phyloP scores from a whole-genome alignment of 2,888 invertebrate species.

The Thymelicus acteon region DNA sequence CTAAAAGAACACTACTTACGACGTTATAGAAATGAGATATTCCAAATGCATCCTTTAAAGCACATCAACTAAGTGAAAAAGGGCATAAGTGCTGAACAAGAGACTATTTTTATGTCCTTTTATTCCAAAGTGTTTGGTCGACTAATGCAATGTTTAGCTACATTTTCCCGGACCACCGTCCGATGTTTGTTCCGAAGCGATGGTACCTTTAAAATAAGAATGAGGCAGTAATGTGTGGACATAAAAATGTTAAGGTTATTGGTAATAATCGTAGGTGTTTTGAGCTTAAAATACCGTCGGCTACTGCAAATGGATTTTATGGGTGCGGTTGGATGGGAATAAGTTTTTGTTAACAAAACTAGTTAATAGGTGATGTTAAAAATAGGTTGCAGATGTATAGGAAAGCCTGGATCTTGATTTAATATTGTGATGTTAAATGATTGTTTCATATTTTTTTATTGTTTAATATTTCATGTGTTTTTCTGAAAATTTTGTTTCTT shows the following conservation, averaged over 20 bases:
- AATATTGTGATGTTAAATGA: no score
- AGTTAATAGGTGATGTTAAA: not conserved
- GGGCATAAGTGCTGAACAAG: slow-evolving; percentile 23
- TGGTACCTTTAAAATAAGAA: slow-evolving; percentile 65
- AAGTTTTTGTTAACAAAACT: not conserved
- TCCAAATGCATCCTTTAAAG: slow-evolving; percentile 31
- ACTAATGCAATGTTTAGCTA: slow-evolving; percentile 72
- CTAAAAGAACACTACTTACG: slow-evolving; percentile 23
- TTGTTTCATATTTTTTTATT: no score
- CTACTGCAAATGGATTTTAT: slow-evolving; percentile 27
- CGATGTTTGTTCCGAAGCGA: slow-evolving; percentile 66
- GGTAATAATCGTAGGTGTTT: slow-evolving; percentile 44
- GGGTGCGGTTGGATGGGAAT: not conserved
- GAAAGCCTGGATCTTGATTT: no score
- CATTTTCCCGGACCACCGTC: slow-evolving; percentile 68
- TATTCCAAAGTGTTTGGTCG: slow-evolving; percentile 46
- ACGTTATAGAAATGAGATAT: slow-evolving; percentile 24
- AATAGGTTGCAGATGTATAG: not conserved
- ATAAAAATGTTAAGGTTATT: slow-evolving; percentile 49
- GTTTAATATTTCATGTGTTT: no score
- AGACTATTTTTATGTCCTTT: slow-evolving; percentile 51
- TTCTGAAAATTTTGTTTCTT: no score
- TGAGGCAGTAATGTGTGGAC: slow-evolving; percentile 59
- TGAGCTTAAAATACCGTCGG: slow-evolving; percentile 28
- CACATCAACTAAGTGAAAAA: slow-evolving; percentile 5